These are phyloP conservation scores for Drosophila triauraria DNA, from an alignment of 1,140 invertebrate species.

Conservation along the genomic window DNA sequence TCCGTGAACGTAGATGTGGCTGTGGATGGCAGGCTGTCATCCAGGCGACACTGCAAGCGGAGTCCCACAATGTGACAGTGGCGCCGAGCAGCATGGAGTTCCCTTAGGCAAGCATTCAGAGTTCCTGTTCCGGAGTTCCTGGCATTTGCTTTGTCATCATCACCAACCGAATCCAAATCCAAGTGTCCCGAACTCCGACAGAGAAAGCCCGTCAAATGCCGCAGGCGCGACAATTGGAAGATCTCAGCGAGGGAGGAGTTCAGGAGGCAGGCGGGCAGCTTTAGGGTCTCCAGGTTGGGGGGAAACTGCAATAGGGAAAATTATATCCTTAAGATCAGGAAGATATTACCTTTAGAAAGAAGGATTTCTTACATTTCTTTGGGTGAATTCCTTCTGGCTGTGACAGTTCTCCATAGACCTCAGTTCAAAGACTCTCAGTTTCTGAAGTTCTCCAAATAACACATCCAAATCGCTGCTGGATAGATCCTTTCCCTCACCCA, in stretches of 20 bases:
- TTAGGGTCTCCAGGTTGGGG: slow-evolving; percentile 42
- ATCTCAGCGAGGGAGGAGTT: slow-evolving; percentile 41
- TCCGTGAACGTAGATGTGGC: slow-evolving; percentile 14
- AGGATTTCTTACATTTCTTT: background rate
- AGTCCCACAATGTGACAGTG: slow-evolving; percentile 64
- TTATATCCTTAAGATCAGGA: background rate
- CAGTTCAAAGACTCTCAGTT: slow-evolving; percentile 45
- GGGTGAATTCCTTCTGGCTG: too few species aligned
- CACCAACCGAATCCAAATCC: background rate
- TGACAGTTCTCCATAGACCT: slow-evolving; percentile 11
- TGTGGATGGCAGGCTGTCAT: slow-evolving; percentile 52
- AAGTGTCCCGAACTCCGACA: slow-evolving; percentile 35
- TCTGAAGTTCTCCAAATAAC: slow-evolving; percentile 26
- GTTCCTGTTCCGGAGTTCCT: slow-evolving; percentile 25
- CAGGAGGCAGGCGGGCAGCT: slow-evolving; percentile 60
- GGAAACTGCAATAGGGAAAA: background rate
- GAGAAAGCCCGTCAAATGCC: slow-evolving; percentile 62
- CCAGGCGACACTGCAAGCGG: slow-evolving; percentile 68
- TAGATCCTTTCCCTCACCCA: slow-evolving; percentile 25
- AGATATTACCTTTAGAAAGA: too few species aligned
- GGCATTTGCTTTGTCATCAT: slow-evolving; percentile 52
- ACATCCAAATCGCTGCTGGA: slow-evolving; percentile 16
- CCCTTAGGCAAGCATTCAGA: slow-evolving; percentile 21
- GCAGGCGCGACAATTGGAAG: slow-evolving; percentile 53
- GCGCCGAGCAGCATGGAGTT: background rate